phyloP scores from a whole-genome alignment of 2,888 invertebrate species.

The Synergus gifuensis region DNA sequence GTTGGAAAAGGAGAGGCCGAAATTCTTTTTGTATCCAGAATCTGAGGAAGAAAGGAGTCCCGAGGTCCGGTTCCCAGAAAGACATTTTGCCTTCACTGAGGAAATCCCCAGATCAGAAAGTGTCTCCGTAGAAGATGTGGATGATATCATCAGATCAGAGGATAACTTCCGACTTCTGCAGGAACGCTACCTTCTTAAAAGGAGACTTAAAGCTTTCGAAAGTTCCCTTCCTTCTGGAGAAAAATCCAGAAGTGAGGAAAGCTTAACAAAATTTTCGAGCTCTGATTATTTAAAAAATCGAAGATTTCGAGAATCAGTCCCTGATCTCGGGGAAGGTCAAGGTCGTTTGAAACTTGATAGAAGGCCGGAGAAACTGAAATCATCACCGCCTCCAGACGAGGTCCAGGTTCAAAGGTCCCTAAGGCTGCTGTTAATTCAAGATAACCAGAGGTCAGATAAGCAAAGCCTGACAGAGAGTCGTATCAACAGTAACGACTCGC shows the following conservation, averaged over 20 bases:
- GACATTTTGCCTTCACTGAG: neutral
- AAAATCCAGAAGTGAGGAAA: slow-evolving; percentile 48
- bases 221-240: slow-evolving; percentile 31
- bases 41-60: neutral
- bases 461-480: slow-evolving; percentile 46
- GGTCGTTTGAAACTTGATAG: neutral
- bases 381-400: slow-evolving; percentile 66
- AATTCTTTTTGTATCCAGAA: slow-evolving; percentile 24
- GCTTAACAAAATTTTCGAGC: neutral
- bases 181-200: slow-evolving; percentile 53
- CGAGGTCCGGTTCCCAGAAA: neutral
- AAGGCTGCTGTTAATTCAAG: slow-evolving; percentile 44
- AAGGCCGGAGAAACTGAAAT: slow-evolving; percentile 58
- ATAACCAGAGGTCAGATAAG: slow-evolving; percentile 59
- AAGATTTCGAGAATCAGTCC: neutral
- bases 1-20: slow-evolving; percentile 28
- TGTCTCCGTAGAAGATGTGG: slow-evolving; percentile 68
- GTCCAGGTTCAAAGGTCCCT: slow-evolving; percentile 56
- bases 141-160: slow-evolving; percentile 68
- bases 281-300: slow-evolving; percentile 45
- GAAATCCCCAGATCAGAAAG: slow-evolving; percentile 62
- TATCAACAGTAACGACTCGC: slow-evolving; percentile 45
- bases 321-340: slow-evolving; percentile 29
- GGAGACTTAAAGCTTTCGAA: slow-evolving; percentile 38
- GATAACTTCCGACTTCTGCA: slow-evolving; percentile 63